Evolutionary conservation across 1,140 invertebrate genomes (phyloP), one percentile per base, ranked within the genome.

Genomic region (Trichoplusia ni): DNA sequence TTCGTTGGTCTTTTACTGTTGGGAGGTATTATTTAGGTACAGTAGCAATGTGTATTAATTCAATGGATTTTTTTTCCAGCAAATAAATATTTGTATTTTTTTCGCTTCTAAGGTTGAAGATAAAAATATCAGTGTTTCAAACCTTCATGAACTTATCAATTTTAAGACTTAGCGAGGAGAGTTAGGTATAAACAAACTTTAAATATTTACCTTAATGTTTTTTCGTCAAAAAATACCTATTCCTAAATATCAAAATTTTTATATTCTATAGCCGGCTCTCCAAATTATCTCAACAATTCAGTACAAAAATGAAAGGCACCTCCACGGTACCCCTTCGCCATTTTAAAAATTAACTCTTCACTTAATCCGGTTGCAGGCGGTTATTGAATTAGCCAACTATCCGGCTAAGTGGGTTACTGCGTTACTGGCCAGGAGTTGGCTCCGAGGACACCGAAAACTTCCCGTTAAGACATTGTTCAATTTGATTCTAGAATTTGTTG

Each of bases 371-470:
- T 56, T 27, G 23, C 25, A 49, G 62, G 63, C 54, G 47, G 63
- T 76, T 73, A 76, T 73, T 71, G 69, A 75, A 72, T 75, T 72
- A 75, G 64, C 51, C 18, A 72, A 72, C 67, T 65, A 72, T 64
- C 49, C 29, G 33, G 27, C 58, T 47, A 69, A 75, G 66, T 72
- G 62, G 67, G 69, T 64, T 69, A 69, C 14, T 13, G n/a, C 35
- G 2, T n/a, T 67, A 75, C 64, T 75, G 47, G 35, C 49, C 58
- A 49, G 27, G 13, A 40, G 25, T 27, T 49, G 37, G 13, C 19
- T 38, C 31, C 13, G 7, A 4, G 47, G 38, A 44, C 54, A 25
- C 37, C 25, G 25, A 35, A 58, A 58, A n/a, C 18, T 40, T 44
- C 21, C 14, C 35, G 47, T 21, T 21, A 54, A 42, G 38, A 58